These are phyloP conservation scores for Macrochelys suwanniensis DNA, from an alignment of 2,797 vertebrate species.

Conservation along the genomic window DNA sequence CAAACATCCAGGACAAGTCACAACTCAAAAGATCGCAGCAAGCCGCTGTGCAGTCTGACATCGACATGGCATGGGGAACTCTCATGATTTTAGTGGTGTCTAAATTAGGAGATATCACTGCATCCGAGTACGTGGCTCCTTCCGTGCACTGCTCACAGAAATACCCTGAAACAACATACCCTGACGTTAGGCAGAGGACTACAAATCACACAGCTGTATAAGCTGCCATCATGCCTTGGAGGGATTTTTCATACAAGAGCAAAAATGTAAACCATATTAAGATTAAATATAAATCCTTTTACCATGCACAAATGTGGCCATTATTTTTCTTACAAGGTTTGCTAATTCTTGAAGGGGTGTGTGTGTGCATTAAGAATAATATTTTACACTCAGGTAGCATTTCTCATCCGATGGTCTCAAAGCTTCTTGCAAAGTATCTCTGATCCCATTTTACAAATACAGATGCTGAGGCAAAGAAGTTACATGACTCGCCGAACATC, in stretches of 20 bases:
- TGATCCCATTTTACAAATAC: background rate
- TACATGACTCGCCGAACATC: background rate
- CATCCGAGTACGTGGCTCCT: conserved; percentile 84
- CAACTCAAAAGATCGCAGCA: conserved; percentile 89
- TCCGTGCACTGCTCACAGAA: conserved; percentile 87
- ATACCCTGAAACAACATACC: conserved; percentile 80
- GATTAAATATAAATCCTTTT: background rate
- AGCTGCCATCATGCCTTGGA: background rate
- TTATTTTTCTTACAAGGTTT: background rate
- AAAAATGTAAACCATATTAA: background rate
- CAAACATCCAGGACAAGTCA: conserved; percentile 92
- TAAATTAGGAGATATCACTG: conserved; percentile 87
- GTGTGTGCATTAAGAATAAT: background rate
- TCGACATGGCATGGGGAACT: conserved; percentile 83
- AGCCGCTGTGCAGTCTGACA: conserved; percentile 85
- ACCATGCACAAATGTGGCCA: background rate
- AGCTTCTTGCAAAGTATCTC: background rate
- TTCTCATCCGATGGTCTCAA: background rate
- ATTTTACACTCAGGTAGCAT: background rate
- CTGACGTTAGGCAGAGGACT: background rate
- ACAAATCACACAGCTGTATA: background rate
- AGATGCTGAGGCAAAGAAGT: background rate
- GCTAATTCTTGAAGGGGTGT: background rate
- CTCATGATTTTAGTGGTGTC: conserved; percentile 85
- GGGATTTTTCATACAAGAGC: background rate